A percentile compares a stretch with the other conserved stretches of the same genome.
Evolutionary conservation across 2,888 invertebrate genomes (phyloP).

Genomic region (Micropterix aruncella): DNA sequence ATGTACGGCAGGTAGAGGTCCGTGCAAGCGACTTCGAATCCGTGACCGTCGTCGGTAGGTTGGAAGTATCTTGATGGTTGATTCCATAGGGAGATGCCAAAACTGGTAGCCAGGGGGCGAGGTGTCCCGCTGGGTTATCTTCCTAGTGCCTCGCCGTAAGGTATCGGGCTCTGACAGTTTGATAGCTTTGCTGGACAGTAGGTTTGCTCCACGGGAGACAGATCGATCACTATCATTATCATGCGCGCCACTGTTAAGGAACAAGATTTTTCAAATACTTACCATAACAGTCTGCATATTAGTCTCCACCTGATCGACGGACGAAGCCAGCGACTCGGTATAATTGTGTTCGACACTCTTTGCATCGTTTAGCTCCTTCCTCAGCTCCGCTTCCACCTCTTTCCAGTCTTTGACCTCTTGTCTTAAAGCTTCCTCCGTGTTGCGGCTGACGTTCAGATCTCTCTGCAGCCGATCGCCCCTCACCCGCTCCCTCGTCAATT

Average conservation of each 20-base stretch:
- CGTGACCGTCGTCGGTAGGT: no score
- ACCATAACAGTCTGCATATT: conserved; percentile 42
- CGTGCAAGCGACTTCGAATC: conserved; percentile 14
- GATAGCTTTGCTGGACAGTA: no score
- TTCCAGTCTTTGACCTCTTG: neutral
- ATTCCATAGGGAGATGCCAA: no score
- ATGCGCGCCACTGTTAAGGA: no score
- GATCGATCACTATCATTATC: no score
- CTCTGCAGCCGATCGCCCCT: conserved; percentile 6
- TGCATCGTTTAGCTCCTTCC: conserved; percentile 35
- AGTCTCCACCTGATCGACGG: conserved; percentile 42
- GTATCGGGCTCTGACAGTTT: no score
- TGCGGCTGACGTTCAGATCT: conserved; percentile 18
- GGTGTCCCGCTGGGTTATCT: no score
- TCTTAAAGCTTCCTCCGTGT: conserved; percentile 1
- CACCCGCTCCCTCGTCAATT: neutral
- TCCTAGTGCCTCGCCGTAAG: no score
- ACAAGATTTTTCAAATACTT: conserved; percentile 14
- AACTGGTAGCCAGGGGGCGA: no score
- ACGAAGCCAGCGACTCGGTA: conserved; percentile 36
- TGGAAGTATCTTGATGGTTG: no score
- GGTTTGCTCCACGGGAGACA: no score
- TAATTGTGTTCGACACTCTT: conserved; percentile 37
- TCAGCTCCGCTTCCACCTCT: conserved; percentile 33
- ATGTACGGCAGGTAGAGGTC: no score